These are phyloP conservation scores for Parambassis ranga DNA, from an alignment of 2,797 vertebrate species.

Conservation along the genomic window DNA sequence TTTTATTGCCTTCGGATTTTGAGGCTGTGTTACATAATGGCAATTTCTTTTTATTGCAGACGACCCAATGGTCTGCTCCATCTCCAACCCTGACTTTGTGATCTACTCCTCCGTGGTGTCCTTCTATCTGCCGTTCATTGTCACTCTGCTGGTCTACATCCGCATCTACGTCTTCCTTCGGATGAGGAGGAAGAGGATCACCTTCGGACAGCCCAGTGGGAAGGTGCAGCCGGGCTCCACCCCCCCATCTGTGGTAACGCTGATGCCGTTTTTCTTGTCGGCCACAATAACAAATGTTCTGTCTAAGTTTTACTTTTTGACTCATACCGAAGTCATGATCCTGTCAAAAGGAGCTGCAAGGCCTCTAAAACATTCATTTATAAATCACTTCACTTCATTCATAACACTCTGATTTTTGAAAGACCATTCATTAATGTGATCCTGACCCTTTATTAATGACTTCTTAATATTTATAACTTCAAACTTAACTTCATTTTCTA, in stretches of 20 bases:
- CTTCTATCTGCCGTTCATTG: constrained; percentile 92
- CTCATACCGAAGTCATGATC: not conserved
- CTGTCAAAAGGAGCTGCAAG: not conserved
- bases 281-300: no score
- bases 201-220: constrained; percentile 85
- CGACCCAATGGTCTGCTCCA: constrained; percentile 90
- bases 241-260: constrained; percentile 79
- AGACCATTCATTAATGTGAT: no score
- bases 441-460: not conserved
- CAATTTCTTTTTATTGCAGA: constrained; percentile 69
- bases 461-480: not conserved
- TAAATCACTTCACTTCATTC: not conserved
- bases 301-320: not conserved
- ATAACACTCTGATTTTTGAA: not conserved
- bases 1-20: constrained; percentile 3
- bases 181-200: constrained; percentile 87
- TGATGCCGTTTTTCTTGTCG: not conserved
- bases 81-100: constrained; percentile 94
- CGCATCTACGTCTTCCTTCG: constrained; percentile 93
- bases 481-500: no score
- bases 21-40: not conserved
- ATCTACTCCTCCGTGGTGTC: constrained; percentile 96
- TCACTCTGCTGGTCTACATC: constrained; percentile 92
- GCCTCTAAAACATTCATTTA: not conserved
- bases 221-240: constrained; percentile 76